Evolutionary conservation across 2,113 vertebrate species (phyloP), one percentile per base, ranked within the genome.

Genomic region (Ceyx melanurus): DNA sequence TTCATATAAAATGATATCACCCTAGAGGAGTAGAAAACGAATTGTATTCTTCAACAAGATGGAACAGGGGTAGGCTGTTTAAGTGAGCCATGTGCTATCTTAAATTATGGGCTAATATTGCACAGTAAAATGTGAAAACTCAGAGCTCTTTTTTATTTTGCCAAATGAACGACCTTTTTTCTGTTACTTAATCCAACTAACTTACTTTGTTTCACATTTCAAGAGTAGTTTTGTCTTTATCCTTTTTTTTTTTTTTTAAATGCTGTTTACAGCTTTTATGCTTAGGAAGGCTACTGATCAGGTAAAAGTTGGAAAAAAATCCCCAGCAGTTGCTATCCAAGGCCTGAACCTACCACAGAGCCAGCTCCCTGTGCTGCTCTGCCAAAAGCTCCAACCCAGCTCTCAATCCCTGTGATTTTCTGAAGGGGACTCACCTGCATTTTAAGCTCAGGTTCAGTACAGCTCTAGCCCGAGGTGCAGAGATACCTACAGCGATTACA

Each of bases 1-100:
- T 97, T 97, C 94, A 93, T 96, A 97, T 96, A 96, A 98, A 98
- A 98, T 98, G 97, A 97, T 97, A 97, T 97, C 97, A 97, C 96
- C 97, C 96, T 93, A 86, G 96, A 95, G 96, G 97, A 98, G 98
- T 26, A 89, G 86, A 96, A 96, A 97, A 97, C 78, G 95, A 96
- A 97, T 82, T 95, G 97, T 95, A 90, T 96, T 97, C 96, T 97
- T 95, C 97, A 94, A 88, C 91, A 92, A 82, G 92, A 96, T 90
- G 95, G 95, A 96, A 76, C 46, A 75, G 92, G 94, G 93, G 92
- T 81, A 90, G 95, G 92, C 64, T 95, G 94, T 95, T 95, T 81
- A 90, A 96, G 95, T 56, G 95, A 95, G 90, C 90, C 6, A 21
- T 74, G 89, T 4, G 85, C 95, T 74, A 75, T 95, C 96, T 97